Evolutionary conservation across 2,113 vertebrate genomes (phyloP).

Genomic region (Seriola dumerili): DNA sequence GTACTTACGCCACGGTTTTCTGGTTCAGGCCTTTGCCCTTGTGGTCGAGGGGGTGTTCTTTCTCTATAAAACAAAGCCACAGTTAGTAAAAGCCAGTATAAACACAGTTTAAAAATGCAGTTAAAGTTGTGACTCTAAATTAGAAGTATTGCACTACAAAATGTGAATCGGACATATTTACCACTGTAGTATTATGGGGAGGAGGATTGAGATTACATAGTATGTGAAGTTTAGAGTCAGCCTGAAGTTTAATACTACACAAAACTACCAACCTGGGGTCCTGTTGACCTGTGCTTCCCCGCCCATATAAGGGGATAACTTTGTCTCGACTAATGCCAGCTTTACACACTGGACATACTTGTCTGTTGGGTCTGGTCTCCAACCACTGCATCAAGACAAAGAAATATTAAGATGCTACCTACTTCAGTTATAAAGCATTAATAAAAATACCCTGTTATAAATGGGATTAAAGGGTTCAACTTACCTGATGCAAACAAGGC

Average conservation of each 20-base stretch:
- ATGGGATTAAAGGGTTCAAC: slow-evolving; percentile 6
- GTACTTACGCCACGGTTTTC: slow-evolving; percentile 96
- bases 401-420: neutral
- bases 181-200: no score
- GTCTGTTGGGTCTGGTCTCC: slow-evolving; percentile 96
- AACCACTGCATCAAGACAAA: slow-evolving; percentile 88
- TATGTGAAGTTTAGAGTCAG: neutral
- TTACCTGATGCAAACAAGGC: slow-evolving; percentile 99
- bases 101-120: neutral
- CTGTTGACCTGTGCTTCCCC: slow-evolving; percentile 96
- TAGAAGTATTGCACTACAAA: neutral
- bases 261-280: slow-evolving; percentile 91
- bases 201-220: neutral
- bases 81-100: neutral
- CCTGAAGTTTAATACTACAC: neutral
- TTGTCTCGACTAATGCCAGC: slow-evolving; percentile 98
- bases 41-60: slow-evolving; percentile 96
- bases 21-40: slow-evolving; percentile 97
- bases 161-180: neutral
- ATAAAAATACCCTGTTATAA: neutral
- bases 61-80: slow-evolving; percentile 86
- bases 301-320: slow-evolving; percentile 97
- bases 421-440: neutral
- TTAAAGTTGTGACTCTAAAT: neutral
- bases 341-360: slow-evolving; percentile 99